A percentile compares a stretch with the other conserved stretches of the same genome.
These are phyloP conservation scores for Phaenicophaeus curvirostris DNA, from an alignment of 2,797 vertebrate species.

Conservation along the genomic window DNA sequence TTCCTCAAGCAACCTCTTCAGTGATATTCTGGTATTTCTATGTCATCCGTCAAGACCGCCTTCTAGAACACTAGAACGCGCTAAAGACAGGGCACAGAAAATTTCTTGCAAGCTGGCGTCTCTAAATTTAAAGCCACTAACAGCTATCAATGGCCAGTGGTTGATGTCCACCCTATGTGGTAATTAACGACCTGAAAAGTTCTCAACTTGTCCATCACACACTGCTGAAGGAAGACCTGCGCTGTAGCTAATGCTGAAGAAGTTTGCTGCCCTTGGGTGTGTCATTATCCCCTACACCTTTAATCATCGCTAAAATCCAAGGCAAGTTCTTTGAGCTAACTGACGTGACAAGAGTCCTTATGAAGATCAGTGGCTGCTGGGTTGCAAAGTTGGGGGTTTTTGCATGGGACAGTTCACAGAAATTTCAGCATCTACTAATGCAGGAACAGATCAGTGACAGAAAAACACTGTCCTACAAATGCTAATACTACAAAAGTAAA, in stretches of 20 bases:
- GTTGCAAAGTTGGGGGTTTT: background rate
- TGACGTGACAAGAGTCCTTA: background rate
- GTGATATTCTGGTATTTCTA: background rate
- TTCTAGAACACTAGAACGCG: background rate
- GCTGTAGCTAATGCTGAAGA: fast-evolving
- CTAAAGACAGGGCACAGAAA: background rate
- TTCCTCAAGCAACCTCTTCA: background rate
- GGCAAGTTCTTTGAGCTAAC: background rate
- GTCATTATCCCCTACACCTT: background rate
- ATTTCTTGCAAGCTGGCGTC: background rate
- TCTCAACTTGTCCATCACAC: background rate
- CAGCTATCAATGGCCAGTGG: background rate
- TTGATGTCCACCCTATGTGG: fast-evolving
- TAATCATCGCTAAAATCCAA: background rate
- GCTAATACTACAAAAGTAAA: background rate
- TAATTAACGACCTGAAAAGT: background rate
- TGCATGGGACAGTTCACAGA: background rate
- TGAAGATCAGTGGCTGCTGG: fast-evolving
- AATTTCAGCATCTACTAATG: background rate
- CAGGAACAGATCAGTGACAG: background rate
- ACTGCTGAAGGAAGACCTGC: background rate
- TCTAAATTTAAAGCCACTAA: background rate
- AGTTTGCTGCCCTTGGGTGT: background rate
- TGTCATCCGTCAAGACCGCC: background rate
- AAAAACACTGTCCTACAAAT: background rate